These are phyloP conservation scores for Idaea dimidiata DNA, from an alignment of 2,888 invertebrate species.

Conservation along the genomic window DNA sequence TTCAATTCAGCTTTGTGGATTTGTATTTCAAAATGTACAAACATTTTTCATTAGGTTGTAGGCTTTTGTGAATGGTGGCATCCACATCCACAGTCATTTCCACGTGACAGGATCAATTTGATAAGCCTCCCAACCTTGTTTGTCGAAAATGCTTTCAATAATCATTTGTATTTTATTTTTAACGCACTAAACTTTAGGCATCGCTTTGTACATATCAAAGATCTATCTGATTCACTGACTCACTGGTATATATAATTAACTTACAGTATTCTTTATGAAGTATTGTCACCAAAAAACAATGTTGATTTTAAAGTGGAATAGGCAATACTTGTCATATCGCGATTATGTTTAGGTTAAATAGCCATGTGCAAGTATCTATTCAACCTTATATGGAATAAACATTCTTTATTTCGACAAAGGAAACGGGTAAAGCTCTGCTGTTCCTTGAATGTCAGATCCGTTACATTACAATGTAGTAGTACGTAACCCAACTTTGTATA, in stretches of 20 bases:
- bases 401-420: constrained; percentile 10
- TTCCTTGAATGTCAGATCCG: not conserved
- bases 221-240: too few species aligned
- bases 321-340: too few species aligned
- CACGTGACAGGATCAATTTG: constrained; percentile 39
- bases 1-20: constrained; percentile 54
- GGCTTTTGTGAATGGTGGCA: constrained; percentile 39
- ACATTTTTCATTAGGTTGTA: constrained; percentile 44
- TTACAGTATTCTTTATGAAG: too few species aligned
- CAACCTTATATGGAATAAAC: too few species aligned
- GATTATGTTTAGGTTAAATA: too few species aligned
- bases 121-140: constrained; percentile 36
- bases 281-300: too few species aligned
- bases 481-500: not conserved
- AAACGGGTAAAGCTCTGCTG: constrained; percentile 17
- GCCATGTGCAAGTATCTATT: too few species aligned
- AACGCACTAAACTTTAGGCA: constrained; percentile 10
- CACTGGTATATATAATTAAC: too few species aligned
- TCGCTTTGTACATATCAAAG: not conserved
- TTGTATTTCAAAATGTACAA: constrained; percentile 38
- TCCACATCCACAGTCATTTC: constrained; percentile 34
- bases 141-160: constrained; percentile 15
- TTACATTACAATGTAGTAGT: constrained; percentile 11
- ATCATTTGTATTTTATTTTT: constrained; percentile 17
- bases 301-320: too few species aligned